Evolutionary conservation across 2,888 invertebrate genomes (phyloP), one percentile per base, ranked within the genome.

Genomic region (Parthenolecanium corni): DNA sequence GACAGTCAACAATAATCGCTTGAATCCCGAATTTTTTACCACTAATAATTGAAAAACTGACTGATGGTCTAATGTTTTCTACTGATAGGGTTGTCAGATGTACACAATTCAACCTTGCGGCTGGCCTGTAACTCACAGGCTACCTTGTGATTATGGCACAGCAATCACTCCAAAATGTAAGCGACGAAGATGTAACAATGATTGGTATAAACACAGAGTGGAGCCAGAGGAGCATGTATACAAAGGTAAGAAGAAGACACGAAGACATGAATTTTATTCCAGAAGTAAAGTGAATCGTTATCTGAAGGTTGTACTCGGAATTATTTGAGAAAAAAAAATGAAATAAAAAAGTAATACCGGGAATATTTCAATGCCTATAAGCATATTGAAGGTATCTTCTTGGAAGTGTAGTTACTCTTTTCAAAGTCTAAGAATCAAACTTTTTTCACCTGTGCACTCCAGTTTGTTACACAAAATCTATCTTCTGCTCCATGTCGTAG

Each of bases 31-130:
- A n/a, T n/a, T n/a, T n/a, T n/a, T n/a, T 21, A 11, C 12, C 14
- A 52, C n/a, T 12, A 47, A 47, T 47, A 12, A 47, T 6, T 9
- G 20, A 5, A 9, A 20, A 20, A 20, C 20, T n/a, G 9, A 47
- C 9, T 20, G 16, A 9, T 12, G 9, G 18, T 18, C 18, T 20
- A 12, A 40, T 40, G 31, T 31, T 31, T 31, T 31, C 9, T 31
- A 6, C 23, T 21, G n/a, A n/a, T 38, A 66, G 66, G 66, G 66
- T 18, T 66, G 66, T 20, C 66, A 66, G 31, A 61, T 61, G 12
- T 66, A 66, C 20, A 52, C 63, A 31, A 47, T 66, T 38, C n/a
- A 4, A 25, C 62, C 65, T 20, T 58, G 58, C 16, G 38, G 58
- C 0, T 57, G 9, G 4, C n/a, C 9, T 21, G 9, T 20, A 16